Evolutionary conservation across 2,113 vertebrate species (phyloP).

Genomic region (Silurus meridionalis): DNA sequence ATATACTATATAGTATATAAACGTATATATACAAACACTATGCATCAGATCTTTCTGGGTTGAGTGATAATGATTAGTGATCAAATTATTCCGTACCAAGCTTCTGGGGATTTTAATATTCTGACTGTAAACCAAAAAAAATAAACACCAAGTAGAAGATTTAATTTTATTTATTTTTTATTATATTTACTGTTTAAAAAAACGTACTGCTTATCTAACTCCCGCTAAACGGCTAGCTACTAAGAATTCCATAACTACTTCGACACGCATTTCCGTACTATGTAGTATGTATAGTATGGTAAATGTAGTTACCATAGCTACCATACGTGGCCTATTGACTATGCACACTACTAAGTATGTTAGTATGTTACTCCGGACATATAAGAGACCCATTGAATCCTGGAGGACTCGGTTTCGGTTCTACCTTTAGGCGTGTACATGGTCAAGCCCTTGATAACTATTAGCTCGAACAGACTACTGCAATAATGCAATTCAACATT

Average conservation of each 20-base stretch:
- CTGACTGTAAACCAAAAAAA: background rate
- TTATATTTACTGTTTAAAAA: no score
- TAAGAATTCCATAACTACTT: background rate
- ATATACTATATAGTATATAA: background rate
- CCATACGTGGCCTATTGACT: background rate
- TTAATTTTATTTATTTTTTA: no score
- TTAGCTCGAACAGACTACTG: background rate
- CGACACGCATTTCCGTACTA: constrained; percentile 15
- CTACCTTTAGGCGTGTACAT: background rate
- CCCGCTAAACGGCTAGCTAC: background rate
- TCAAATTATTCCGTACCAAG: background rate
- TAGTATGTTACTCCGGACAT: constrained; percentile 2
- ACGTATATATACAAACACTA: background rate
- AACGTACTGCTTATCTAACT: background rate
- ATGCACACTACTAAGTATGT: constrained; percentile 3
- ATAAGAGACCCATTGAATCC: background rate
- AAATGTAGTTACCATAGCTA: constrained; percentile 12
- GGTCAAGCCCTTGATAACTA: background rate
- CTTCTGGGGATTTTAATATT: background rate
- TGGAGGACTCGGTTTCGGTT: background rate
- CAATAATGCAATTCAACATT: background rate
- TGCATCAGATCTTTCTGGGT: background rate
- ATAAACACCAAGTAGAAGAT: no score
- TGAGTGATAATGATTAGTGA: background rate
- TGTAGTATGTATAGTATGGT: background rate